Base-by-base conservation (phyloP, 2,797 vertebrate genomes). In the Protonibea diacanthus region DNA sequence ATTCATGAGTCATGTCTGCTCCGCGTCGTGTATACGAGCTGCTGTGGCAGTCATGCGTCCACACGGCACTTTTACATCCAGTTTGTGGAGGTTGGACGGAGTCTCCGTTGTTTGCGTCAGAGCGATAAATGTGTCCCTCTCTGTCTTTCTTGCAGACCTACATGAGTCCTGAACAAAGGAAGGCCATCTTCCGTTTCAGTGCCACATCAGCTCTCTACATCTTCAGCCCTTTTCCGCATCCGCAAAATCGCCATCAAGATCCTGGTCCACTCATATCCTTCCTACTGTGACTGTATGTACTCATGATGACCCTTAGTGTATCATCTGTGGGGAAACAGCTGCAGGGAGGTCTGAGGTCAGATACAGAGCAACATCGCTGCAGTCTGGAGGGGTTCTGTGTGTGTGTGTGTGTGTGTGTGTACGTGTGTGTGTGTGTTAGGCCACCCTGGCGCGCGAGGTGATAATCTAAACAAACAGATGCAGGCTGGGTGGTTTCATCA, bases 231-330 rank as follows among this genome's bases (percentile, higher is more conserved):
- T 98, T 99, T 93, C 94, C 97, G 95, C 17, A 59, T 99, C 91
- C 96, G 98, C 95, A 95, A 97, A 92, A 93, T 94, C 63, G 97
- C 98, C 78, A 97, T 99, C 96, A 97, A 93, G 93, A 96, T 99
- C 94, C 96, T 99, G 93, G 98, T 99, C 88, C 98, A 99, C 92
- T 98, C 98, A 99, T 99, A 99, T 99, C 98, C 98, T 99, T 62
- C 2, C 51, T 7, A 20, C 44, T 2, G 25, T 33, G n/a, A 0
- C 57, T 59, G 72, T 52, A 10, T 53, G 66, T 0, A 1, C 38
- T 52, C 60, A 10, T 17, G 53, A 55, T 8, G 25, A 51, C 6
- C 23, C 40, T 20, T 1, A 1, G 59, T 8, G 18, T 17, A 14
- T 20, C 48, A 18, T 62, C 42, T 29, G 69, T 0, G 2, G 57